phyloP scores from a whole-genome alignment of 2,797 vertebrate genomes.

The Sarcophilus harrisii region DNA sequence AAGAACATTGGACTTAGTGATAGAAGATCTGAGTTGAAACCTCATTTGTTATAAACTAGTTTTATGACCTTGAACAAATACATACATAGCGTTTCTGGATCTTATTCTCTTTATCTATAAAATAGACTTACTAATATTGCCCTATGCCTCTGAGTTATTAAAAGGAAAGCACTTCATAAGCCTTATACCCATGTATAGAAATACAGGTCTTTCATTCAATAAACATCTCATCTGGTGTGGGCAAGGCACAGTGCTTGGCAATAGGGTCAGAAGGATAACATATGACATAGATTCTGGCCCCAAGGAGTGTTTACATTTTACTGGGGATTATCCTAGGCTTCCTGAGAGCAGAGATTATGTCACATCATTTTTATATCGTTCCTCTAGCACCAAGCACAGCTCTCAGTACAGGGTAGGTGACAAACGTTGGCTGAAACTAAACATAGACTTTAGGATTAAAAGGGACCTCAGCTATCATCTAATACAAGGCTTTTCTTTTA shows the following conservation, averaged over 20 bases:
- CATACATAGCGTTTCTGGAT: not conserved
- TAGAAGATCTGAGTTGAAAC: not conserved
- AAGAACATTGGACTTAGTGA: not conserved
- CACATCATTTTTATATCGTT: not conserved
- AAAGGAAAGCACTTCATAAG: no score
- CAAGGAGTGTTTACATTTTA: not conserved
- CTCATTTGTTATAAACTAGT: not conserved
- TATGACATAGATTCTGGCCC: not conserved
- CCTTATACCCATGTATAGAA: not conserved
- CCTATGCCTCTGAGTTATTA: not conserved
- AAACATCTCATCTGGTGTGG: not conserved
- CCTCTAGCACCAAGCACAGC: not conserved
- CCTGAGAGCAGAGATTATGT: not conserved
- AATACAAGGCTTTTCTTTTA: not conserved
- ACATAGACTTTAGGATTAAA: not conserved
- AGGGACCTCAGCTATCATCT: not conserved
- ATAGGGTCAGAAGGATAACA: not conserved
- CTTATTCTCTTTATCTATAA: not conserved
- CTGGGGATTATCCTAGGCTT: not conserved
- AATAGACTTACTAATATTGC: not conserved
- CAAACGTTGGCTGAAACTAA: not conserved
- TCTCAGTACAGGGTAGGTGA: not conserved
- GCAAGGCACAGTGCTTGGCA: not conserved
- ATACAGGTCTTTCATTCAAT: not conserved
- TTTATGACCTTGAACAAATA: not conserved